Conservation (phyloP, 1,140 invertebrate species). For the Drusus annulatus region DNA sequence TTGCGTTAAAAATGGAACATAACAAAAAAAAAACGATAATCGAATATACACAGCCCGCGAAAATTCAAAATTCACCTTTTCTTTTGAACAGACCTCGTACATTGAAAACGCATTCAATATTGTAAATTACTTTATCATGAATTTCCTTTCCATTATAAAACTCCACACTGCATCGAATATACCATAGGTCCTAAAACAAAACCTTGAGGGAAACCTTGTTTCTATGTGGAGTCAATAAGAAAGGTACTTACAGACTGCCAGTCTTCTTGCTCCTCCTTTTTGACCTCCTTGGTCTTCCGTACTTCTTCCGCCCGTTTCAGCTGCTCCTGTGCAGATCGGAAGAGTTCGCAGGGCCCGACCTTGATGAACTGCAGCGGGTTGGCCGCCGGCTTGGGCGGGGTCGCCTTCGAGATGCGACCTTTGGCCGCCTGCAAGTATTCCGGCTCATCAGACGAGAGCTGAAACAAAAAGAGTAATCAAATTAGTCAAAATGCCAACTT, state of each 20-base stretch:
- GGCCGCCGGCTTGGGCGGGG: slow-evolving; percentile 81
- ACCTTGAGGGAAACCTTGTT: too few relatives aligned
- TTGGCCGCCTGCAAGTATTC: slow-evolving; percentile 63
- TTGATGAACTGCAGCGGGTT: slow-evolving; percentile 93
- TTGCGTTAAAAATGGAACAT: too few relatives aligned
- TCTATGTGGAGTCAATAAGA: neutral
- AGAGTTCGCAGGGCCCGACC: slow-evolving; percentile 87
- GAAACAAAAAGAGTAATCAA: slow-evolving; percentile 37
- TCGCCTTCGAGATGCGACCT: slow-evolving; percentile 67
- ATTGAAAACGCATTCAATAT: too few relatives aligned
- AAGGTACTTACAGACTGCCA: slow-evolving; percentile 89
- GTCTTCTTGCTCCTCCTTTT: slow-evolving; percentile 87
- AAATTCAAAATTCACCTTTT: too few relatives aligned
- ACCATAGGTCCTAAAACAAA: too few relatives aligned
- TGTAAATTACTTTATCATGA: too few relatives aligned
- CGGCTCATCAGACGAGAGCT: slow-evolving; percentile 68
- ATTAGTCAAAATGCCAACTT: too few relatives aligned
- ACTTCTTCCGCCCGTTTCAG: slow-evolving; percentile 88
- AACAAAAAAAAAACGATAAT: too few relatives aligned
- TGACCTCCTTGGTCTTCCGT: slow-evolving; percentile 82
- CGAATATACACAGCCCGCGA: too few relatives aligned
- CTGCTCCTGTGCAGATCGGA: slow-evolving; percentile 88
- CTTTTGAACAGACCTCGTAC: too few relatives aligned
- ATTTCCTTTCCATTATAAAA: too few relatives aligned
- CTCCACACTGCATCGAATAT: too few relatives aligned